Evolutionary conservation across 1,140 invertebrate genomes (phyloP).

Genomic region (Spodoptera frugiperda): DNA sequence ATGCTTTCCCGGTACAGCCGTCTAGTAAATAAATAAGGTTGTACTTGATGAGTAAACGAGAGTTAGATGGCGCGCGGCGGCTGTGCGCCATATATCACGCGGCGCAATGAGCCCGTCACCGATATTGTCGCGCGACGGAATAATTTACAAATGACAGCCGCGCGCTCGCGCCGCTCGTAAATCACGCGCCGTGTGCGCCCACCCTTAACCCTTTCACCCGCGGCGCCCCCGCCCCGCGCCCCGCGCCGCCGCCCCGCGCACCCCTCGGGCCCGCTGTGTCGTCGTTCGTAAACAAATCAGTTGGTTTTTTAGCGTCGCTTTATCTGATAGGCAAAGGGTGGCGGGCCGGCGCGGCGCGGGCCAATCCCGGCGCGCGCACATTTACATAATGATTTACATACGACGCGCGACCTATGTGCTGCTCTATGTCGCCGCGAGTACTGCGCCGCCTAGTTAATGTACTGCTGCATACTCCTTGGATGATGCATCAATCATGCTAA

Average conservation of each 20-base stretch:
- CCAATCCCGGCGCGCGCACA: constrained; percentile 44
- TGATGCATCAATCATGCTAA: not conserved
- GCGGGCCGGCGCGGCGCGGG: not conserved
- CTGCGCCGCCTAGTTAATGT: no score
- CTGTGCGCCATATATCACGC: constrained; percentile 62
- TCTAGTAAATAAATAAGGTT: no score
- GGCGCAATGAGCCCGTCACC: constrained; percentile 67
- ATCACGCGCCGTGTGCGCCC: constrained; percentile 48
- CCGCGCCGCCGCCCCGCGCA: constrained; percentile 30
- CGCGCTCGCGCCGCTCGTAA: constrained; percentile 49
- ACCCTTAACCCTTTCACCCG: constrained; percentile 58
- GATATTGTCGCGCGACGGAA: constrained; percentile 55
- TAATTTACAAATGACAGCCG: constrained; percentile 53
- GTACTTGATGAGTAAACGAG: not conserved
- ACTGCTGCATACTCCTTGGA: not conserved
- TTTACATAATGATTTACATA: constrained; percentile 45
- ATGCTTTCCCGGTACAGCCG: no score
- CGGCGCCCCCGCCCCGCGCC: constrained; percentile 37
- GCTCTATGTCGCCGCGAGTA: not conserved
- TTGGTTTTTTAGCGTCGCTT: constrained; percentile 36
- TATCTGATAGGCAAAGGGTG: constrained; percentile 34
- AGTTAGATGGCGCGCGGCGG: not conserved
- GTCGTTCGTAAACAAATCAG: constrained; percentile 34
- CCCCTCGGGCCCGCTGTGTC: constrained; percentile 12
- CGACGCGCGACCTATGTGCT: not conserved